Base-by-base conservation (phyloP, 2,888 invertebrate genomes). In the Eledona agricola region DNA sequence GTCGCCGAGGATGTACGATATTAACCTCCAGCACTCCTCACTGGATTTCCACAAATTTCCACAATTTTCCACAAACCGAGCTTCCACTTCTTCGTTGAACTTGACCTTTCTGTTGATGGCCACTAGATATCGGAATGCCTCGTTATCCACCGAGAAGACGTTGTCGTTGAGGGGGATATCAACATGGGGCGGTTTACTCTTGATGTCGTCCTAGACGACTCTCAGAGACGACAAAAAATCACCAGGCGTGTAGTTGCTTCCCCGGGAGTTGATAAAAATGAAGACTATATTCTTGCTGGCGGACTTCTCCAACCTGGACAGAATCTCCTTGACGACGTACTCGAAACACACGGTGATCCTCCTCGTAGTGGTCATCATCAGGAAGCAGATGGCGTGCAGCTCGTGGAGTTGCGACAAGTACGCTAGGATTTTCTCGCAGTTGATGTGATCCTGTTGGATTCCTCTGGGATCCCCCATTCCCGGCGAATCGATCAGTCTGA, bases 401-500 rank as follows among this genome's bases (percentile, higher is more conserved):
- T 71, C 50, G 9, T 70, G 57, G 5, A 70, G 50, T 10, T 67
- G 57, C 11, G 66, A 58, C 5, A 74, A 68, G 40, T 70, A 72
- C 4, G 60, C 57, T n/a, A 74, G 52, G 11, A 72, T 64, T 15
- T 64, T 66, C 23, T 71, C 70, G 40, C 67, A 68, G 34, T 72
- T 71, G 6, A 43, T 34, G 16, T 66, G 51, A 25, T 69, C 68
- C 19, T 63, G 58, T 19, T 54, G 51, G 2, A 57, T 55, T 4
- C 42, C 29, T 10, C 66, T 57, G 1, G 67, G 69, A 32, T 69
- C 70, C 1, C 66, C 67, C 52, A 72, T 66, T n/a, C 73, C 72
- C 3, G 74, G 74, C 1, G 73, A 71, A 49, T 73, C 73, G 12
- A 72, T 73, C 11, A 74, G n/a, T n/a, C n/a, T n/a, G n/a, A n/a